Percentiles rank a stretch among this genome's conserved stretches.
Evolutionary conservation across 2,797 vertebrate species (phyloP).

Genomic region (Aulostomus chinensis): DNA sequence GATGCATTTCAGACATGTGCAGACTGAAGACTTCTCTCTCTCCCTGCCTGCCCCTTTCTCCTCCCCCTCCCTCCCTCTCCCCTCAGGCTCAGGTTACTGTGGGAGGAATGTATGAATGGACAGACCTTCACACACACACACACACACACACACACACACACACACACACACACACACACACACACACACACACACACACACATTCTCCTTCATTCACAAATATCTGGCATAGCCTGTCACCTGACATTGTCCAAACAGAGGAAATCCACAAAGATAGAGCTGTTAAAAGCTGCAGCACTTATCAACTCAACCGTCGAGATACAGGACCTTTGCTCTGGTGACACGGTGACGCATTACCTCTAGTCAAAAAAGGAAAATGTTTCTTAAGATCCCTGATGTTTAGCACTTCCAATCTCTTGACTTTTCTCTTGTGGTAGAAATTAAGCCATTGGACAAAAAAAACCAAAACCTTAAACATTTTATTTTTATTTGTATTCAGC

Average conservation of each 20-base stretch:
- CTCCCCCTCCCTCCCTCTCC: conserved; percentile 29
- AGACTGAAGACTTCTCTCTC: conserved; percentile 1
- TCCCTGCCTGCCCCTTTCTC: conserved; percentile 3
- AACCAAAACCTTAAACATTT: too few species aligned
- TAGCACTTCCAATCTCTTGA: neutral
- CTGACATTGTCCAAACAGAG: conserved; percentile 75
- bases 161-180: conserved; percentile 16
- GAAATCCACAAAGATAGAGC: conserved; percentile 51
- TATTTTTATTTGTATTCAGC: too few species aligned
- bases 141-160: neutral
- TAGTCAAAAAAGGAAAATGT: neutral
- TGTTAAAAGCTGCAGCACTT: conserved; percentile 36
- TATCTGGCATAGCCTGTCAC: conserved; percentile 72
- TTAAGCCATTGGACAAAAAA: neutral
- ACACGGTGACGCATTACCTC: neutral
- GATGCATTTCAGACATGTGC: conserved; percentile 7
- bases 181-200: conserved; percentile 33
- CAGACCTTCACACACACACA: neutral
- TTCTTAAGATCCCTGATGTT: neutral
- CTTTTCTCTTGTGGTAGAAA: too few species aligned
- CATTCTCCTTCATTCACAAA: conserved; percentile 86
- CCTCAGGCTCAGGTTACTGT: conserved; percentile 67
- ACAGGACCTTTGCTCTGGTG: neutral
- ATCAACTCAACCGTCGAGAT: conserved; percentile 16
- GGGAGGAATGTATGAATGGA: conserved; percentile 35